Evolutionary conservation across 2,888 invertebrate genomes (phyloP).

Genomic region (Drosophila aldrichi): DNA sequence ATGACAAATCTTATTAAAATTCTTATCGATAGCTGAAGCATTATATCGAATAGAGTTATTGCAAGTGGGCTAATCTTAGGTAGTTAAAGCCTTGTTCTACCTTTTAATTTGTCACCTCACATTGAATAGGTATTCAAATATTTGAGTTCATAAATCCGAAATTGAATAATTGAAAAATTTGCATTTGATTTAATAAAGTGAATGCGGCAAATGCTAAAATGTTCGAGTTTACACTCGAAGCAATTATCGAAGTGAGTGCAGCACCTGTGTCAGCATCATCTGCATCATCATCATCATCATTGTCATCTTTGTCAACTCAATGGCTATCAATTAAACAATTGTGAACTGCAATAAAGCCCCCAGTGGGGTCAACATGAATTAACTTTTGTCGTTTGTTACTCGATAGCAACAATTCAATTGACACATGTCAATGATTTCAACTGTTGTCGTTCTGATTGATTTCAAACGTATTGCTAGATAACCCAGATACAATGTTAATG

Average conservation of each 20-base stretch:
- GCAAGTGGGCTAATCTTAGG: not conserved
- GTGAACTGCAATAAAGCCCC: slow-evolving; percentile 37
- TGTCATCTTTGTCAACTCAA: slow-evolving; percentile 4
- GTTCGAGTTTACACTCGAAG: not conserved
- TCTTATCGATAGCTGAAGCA: not conserved
- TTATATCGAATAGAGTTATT: not conserved
- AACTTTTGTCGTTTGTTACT: slow-evolving; percentile 26
- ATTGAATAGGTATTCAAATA: not conserved
- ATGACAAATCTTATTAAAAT: not conserved
- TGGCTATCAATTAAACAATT: slow-evolving; percentile 38
- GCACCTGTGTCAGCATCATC: slow-evolving; percentile 28
- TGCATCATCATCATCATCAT: not conserved
- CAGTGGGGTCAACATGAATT: slow-evolving; percentile 49
- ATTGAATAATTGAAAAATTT: slow-evolving; percentile 2
- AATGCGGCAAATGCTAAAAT: not conserved
- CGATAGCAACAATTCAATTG: slow-evolving; percentile 45
- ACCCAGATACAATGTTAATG: slow-evolving; percentile 8
- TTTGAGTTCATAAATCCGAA: not conserved
- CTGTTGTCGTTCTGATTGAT: slow-evolving; percentile 32
- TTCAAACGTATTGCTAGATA: slow-evolving; percentile 5
- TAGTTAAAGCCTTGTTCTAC: too few species aligned
- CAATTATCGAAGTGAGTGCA: slow-evolving; percentile 7
- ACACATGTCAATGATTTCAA: slow-evolving; percentile 13
- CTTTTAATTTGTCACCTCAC: too few species aligned
- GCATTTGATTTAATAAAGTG: not conserved